A percentile compares a stretch with the other conserved stretches of the same genome.
phyloP scores from a whole-genome alignment of 2,888 invertebrate species.

The Drosophila barbarae region DNA sequence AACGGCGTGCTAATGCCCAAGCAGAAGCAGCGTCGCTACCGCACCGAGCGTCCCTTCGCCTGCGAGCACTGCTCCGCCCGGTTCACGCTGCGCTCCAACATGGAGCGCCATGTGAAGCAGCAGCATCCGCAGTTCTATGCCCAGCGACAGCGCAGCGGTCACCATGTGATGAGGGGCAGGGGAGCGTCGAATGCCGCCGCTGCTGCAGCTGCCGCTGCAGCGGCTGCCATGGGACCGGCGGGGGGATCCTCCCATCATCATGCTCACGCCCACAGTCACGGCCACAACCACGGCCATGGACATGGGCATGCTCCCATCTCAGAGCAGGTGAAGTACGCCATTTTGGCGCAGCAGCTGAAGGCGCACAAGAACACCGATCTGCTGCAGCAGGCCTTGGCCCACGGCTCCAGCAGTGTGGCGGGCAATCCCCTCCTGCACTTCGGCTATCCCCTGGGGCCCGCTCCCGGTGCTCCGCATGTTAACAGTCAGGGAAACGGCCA shows the following conservation, averaged over 20 bases:
- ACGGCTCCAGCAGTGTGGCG: conserved; percentile 75
- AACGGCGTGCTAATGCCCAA: conserved; percentile 94
- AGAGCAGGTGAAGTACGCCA: conserved; percentile 87
- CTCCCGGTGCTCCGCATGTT: conserved; percentile 3
- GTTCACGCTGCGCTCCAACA: conserved; percentile 94
- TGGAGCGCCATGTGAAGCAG: conserved; percentile 96
- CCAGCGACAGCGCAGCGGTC: conserved; percentile 85
- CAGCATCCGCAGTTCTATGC: conserved; percentile 96
- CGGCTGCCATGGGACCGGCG: conserved; percentile 54
- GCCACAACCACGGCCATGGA: conserved; percentile 16
- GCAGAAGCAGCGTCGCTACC: conserved; percentile 92
- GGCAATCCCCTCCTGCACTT: conserved; percentile 58
- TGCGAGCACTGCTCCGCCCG: conserved; percentile 94
- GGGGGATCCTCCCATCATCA: conserved; percentile 21
- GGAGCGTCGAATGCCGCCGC: conserved; percentile 59
- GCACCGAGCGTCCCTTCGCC: conserved; percentile 93
- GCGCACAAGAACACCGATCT: conserved; percentile 80
- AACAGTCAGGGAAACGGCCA: conserved; percentile 17
- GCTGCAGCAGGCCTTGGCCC: conserved; percentile 78
- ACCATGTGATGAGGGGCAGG: conserved; percentile 79
- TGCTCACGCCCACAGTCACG: conserved; percentile 25
- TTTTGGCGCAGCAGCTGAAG: conserved; percentile 89
- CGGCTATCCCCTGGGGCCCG: conserved; percentile 19
- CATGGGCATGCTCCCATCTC: conserved; percentile 79
- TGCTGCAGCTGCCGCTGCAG: conserved; percentile 57